Base-by-base conservation (phyloP, 1,140 invertebrate species). In the Drosophila tani region DNA sequence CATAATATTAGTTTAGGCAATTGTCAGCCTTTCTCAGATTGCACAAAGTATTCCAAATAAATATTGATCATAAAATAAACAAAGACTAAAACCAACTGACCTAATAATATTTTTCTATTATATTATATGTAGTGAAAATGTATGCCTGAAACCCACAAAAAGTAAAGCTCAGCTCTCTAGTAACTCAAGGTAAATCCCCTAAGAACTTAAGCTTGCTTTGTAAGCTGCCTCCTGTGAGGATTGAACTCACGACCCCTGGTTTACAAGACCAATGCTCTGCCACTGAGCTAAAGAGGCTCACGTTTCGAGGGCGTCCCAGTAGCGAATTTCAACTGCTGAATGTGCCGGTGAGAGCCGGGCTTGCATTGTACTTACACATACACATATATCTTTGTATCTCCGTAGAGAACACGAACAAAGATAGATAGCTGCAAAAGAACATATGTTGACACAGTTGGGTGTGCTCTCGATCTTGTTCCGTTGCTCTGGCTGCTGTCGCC, bases 241-340 rank as follows among this genome's bases (percentile, higher is more conserved):
- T 97, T 96, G 96, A 97, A 97, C 96, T 97, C 96, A 96, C 96
- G 96, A 97, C 96, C 96, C 96, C 96, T 97, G 96, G 96, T 97
- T 97, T 97, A 97, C 96, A 96, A 97, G 96, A 97, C 96, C 96
- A 96, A 95, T 96, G 96, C 96, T 97, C 96, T 97, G 95, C 96
- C 96, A 96, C 96, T 97, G 96, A 97, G 96, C 96, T 97, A 97
- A 96, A 96, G 96, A 96, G 96, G 96, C 96, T 21, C 51, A 64
- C 71, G 21, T 56, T 62, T 78, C 41, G 38, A 51, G 50, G 58
- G 24, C 77, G 73, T 45, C 45, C 58, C 62, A 84, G 62, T 64
- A 81, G 77, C 50, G 53, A 87, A 84, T 56, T 88, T 88, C 19
- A 71, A 63, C 73, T 0, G 38, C 46, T 21, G 40, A 19, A 35